These are phyloP conservation scores for Troglohyphantes excavatus DNA, from an alignment of 2,888 invertebrate genomes.

Conservation along the genomic window DNA sequence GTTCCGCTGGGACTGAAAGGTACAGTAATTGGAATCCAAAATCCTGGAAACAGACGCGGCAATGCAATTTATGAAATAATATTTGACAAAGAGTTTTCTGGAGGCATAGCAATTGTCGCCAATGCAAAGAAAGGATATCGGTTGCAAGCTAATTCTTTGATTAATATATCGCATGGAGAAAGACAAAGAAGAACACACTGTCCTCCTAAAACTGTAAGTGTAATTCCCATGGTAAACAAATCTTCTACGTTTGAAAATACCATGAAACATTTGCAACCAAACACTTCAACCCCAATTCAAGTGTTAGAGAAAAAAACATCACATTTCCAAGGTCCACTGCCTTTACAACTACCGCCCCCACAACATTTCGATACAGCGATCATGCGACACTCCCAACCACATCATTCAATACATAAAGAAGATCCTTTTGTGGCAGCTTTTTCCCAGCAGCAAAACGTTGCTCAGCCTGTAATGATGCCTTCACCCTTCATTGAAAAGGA, in stretches of 20 bases:
- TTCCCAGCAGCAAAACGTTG: not conserved
- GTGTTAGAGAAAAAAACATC: constrained; percentile 42
- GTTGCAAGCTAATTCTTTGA: constrained; percentile 82
- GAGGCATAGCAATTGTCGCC: constrained; percentile 84
- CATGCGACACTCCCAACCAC: constrained; percentile 51
- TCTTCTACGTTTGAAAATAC: constrained; percentile 43
- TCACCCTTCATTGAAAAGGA: constrained; percentile 19
- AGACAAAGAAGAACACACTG: constrained; percentile 35
- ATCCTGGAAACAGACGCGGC: constrained; percentile 85
- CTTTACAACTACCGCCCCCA: not conserved
- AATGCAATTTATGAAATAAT: constrained; percentile 89
- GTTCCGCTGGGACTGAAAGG: constrained; percentile 93
- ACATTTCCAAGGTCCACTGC: not conserved
- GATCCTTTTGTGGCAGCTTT: constrained; percentile 51
- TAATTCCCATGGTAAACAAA: constrained; percentile 22
- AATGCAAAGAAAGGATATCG: constrained; percentile 81
- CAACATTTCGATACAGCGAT: constrained; percentile 37
- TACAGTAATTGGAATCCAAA: constrained; percentile 88
- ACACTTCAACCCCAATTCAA: constrained; percentile 21
- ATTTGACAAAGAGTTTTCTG: constrained; percentile 90
- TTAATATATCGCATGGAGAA: constrained; percentile 86
- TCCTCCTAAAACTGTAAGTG: constrained; percentile 36
- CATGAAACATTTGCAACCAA: constrained; percentile 41
- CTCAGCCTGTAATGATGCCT: not conserved
- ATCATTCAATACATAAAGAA: constrained; percentile 29